These are phyloP conservation scores for Ceuthmochares aereus DNA, from an alignment of 2,113 vertebrate species.

Conservation along the genomic window DNA sequence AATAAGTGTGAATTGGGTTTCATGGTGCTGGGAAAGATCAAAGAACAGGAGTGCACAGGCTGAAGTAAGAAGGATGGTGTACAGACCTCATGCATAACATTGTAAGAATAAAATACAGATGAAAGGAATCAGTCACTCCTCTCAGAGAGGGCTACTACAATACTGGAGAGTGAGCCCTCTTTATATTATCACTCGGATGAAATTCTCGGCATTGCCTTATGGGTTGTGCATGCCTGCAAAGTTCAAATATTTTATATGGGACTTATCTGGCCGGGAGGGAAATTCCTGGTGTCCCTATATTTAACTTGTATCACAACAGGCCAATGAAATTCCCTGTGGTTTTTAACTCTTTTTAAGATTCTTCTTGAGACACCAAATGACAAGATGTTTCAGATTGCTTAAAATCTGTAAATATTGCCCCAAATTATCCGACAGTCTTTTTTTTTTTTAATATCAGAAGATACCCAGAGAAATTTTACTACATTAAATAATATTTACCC, in stretches of 20 bases:
- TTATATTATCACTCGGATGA: neutral
- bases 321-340: constrained; percentile 21
- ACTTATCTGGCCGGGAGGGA: constrained; percentile 47
- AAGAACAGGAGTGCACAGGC: neutral
- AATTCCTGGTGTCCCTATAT: constrained; percentile 68
- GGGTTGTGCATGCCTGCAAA: constrained; percentile 44
- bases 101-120: neutral
- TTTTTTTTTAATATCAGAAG: neutral
- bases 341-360: constrained; percentile 37
- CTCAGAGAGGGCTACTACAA: neutral
- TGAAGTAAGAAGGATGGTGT: neutral
- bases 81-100: neutral
- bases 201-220: constrained; percentile 2
- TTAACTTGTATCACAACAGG: constrained; percentile 52
- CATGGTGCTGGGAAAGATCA: neutral
- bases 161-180: neutral
- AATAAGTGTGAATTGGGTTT: neutral
- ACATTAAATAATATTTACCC: neutral
- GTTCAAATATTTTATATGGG: constrained; percentile 59
- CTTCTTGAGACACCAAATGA: neutral
- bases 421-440: neutral
- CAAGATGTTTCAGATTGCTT: neutral
- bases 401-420: neutral
- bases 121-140: neutral
- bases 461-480: neutral